Evolutionary conservation across 2,888 invertebrate species (phyloP).

Genomic region (Trilocha varians): DNA sequence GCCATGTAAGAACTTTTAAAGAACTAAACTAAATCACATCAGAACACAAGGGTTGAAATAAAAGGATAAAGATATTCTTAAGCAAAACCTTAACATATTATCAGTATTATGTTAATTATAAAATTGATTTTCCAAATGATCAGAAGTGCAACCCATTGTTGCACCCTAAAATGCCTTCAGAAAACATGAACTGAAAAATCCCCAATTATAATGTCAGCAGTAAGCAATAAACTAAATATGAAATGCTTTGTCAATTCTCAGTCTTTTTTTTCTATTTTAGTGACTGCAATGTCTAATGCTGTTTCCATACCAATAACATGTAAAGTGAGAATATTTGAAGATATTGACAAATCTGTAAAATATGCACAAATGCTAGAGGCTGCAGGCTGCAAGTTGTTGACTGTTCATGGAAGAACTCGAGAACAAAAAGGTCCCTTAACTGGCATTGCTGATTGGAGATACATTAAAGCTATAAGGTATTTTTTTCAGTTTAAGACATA

Average conservation of each 20-base stretch:
- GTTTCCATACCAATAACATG: constrained; percentile 94
- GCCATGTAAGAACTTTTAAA: no score
- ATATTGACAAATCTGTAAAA: constrained; percentile 85
- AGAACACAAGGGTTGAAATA: no score
- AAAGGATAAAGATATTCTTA: no score
- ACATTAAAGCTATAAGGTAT: constrained; percentile 91
- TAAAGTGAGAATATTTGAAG: constrained; percentile 94
- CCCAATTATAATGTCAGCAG: not conserved
- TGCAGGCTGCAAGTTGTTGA: constrained; percentile 93
- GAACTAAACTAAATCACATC: no score
- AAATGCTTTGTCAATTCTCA: not conserved
- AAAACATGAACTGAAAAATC: not conserved
- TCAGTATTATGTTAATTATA: no score
- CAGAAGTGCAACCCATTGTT: no score
- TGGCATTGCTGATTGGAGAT: constrained; percentile 94
- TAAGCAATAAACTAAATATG: no score
- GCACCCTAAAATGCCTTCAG: no score
- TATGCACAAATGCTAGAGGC: constrained; percentile 96
- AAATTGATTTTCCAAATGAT: no score
- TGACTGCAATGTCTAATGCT: constrained; percentile 78
- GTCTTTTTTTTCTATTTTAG: constrained; percentile 58
- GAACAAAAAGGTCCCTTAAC: constrained; percentile 98
- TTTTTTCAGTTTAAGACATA: no score
- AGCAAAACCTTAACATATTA: no score
- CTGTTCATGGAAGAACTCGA: constrained; percentile 95